Evolutionary conservation across 2,888 invertebrate genomes (phyloP), one percentile per base, ranked within the genome.

Genomic region (Agrypnus murinus): DNA sequence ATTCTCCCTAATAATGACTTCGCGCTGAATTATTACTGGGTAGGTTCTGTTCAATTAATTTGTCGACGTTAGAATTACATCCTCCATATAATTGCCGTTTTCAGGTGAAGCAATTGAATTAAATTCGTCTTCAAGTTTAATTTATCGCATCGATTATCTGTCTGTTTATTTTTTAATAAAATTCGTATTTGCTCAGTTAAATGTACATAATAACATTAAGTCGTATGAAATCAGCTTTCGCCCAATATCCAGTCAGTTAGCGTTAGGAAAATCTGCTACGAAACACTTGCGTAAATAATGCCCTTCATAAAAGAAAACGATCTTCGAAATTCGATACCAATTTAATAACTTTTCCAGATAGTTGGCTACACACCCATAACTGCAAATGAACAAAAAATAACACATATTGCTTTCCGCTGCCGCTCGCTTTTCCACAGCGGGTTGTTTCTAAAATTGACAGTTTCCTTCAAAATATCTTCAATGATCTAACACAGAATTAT

Each of bases 321-420:
- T 14, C 53, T 7, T 25, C 34, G 15, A 53, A 34, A 53, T 32
- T 34, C 53, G 53, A 34, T 31, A 34, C 53, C 53, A 53, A 53
- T 53, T 14, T 53, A 34, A 53, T 53, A 53, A 34, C 38, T 58
- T 58, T 48, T 58, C 40, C 58, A 12, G 40, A 43, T 43, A 25
- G 58, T 58, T 38, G 58, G 19, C 31, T 15, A 40, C 40, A 43
- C 40, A 48, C 12, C 34, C 38, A 58, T 58, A 58, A 40, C 43
- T 38, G 17, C 10, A 58, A 43, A 58, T 58, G 58, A 58, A n/a
- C 17, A 58, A 58, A 58, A 58, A 58, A 58, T 34, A 36, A 8
- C 40, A 36, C 58, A 19, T 58, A 58, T 58, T 31, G 10, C 38
- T 58, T 40, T 40, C 15, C 36, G 14, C 40, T 34, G 34, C 25